Evolutionary conservation across 2,113 vertebrate species (phyloP).

Genomic region (Geococcyx californianus): DNA sequence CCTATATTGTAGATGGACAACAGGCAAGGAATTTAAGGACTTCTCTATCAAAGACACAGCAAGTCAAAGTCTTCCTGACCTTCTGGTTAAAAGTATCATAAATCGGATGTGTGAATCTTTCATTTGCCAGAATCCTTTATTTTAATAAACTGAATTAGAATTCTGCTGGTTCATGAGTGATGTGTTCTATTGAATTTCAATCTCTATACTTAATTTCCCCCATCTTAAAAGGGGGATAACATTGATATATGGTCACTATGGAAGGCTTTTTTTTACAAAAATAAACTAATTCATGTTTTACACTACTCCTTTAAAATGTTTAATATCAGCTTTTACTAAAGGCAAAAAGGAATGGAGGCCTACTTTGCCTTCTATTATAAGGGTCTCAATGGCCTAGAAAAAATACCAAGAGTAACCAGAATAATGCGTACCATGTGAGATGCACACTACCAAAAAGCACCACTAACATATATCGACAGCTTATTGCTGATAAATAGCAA

Average conservation of each 20-base stretch:
- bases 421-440: background rate
- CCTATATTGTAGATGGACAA: background rate
- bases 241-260: accelerated
- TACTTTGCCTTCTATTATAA: background rate
- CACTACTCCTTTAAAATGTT: background rate
- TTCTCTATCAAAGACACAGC: background rate
- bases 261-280: background rate
- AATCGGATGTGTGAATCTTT: background rate
- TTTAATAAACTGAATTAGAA: background rate
- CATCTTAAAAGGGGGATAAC: background rate
- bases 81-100: background rate
- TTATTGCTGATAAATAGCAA: background rate
- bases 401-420: background rate
- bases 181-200: background rate
- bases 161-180: background rate
- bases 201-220: background rate
- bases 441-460: background rate
- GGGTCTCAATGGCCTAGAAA: background rate
- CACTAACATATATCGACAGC: background rate
- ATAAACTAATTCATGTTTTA: background rate
- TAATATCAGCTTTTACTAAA: background rate
- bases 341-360: background rate
- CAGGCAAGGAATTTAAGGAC: background rate
- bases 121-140: background rate
- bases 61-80: background rate